Percentiles rank a stretch among this genome's conserved stretches.
phyloP scores from a whole-genome alignment of 2,888 invertebrate genomes.

The Melanophora roralis region DNA sequence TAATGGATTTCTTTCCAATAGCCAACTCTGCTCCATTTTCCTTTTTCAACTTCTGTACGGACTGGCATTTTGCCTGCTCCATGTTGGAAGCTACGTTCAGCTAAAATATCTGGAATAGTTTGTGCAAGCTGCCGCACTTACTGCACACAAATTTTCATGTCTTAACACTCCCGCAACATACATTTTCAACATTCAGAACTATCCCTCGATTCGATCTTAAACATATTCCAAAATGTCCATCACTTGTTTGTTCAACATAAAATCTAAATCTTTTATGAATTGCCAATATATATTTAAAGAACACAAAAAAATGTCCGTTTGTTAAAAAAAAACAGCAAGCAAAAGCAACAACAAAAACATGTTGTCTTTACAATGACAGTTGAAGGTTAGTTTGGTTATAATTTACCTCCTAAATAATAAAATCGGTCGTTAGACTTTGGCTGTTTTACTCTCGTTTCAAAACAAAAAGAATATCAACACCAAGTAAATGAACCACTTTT shows the following conservation, averaged over 20 bases:
- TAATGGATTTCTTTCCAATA: too few relatives aligned
- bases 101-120: too few relatives aligned
- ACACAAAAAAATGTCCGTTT: slow-evolving; percentile 49
- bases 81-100: too few relatives aligned
- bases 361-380: slow-evolving; percentile 53
- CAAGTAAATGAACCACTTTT: slow-evolving; percentile 57
- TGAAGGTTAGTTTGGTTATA: slow-evolving; percentile 59
- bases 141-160: background rate
- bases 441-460: slow-evolving; percentile 30
- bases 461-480: background rate
- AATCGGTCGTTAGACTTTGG: slow-evolving; percentile 51
- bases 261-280: slow-evolving; percentile 41
- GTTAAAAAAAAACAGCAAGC: background rate
- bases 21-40: too few relatives aligned
- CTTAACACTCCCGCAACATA: background rate
- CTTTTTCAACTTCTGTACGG: too few relatives aligned
- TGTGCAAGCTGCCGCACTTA: too few relatives aligned
- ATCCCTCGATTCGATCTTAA: slow-evolving; percentile 1
- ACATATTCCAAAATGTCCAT: slow-evolving; percentile 49
- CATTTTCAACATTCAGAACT: background rate
- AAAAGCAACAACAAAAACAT: slow-evolving; percentile 33
- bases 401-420: slow-evolving; percentile 57
- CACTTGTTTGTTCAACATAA: slow-evolving; percentile 23
- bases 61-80: too few relatives aligned
- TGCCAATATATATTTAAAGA: slow-evolving; percentile 47